Conservation (phyloP, 2,797 vertebrate genomes). For the Vespertilio murinus region DNA sequence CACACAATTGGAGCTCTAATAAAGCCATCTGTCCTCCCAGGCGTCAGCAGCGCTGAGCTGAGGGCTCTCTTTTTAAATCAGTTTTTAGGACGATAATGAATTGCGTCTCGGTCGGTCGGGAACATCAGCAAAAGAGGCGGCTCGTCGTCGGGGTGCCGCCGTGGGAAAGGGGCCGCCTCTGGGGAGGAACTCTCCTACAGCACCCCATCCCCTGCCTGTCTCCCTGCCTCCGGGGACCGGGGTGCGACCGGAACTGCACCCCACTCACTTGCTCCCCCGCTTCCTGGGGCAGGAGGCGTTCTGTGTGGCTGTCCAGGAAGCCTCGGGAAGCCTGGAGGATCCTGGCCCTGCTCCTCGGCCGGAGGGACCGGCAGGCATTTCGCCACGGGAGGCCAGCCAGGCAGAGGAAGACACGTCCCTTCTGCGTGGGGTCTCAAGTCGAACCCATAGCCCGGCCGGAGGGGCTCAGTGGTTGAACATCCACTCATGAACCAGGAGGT, state of each 20-base stretch:
- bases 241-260: not conserved
- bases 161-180: not conserved
- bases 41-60: not conserved
- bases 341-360: too few relatives aligned
- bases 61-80: constrained; percentile 15
- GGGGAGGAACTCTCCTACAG: not conserved
- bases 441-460: too few relatives aligned
- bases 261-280: accelerated
- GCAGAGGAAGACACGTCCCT: not conserved
- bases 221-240: accelerated
- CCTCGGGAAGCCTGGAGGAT: not conserved
- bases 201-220: not conserved
- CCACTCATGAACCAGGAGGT: too few relatives aligned
- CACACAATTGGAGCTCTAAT: constrained; percentile 71
- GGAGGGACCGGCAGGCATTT: not conserved
- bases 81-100: constrained; percentile 39
- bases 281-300: not conserved
- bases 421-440: not conserved
- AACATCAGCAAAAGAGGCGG: not conserved
- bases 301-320: too few relatives aligned
- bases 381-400: too few relatives aligned
- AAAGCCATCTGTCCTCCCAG: constrained; percentile 73
- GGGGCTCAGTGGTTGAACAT: too few relatives aligned
- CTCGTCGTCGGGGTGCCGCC: not conserved
- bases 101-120: not conserved